Base-by-base conservation (phyloP, 2,888 invertebrate genomes). In the Eilema depressum region DNA sequence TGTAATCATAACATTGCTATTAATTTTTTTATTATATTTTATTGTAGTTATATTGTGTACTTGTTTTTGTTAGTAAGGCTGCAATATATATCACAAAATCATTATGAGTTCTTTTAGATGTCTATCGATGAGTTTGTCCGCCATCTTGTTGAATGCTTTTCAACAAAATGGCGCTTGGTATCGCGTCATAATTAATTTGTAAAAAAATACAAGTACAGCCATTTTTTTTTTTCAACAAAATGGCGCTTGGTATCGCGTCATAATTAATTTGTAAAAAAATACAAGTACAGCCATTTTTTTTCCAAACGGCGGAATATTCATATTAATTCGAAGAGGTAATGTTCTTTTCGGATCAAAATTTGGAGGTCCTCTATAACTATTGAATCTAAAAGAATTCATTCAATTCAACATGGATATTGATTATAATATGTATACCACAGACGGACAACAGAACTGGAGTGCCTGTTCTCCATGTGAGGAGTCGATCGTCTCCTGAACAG, bases 401-500 rank as follows among this genome's bases (percentile, higher is more conserved):
- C 20, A 11, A 0, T 69, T 20, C 12, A n/a, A 23, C 8, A 20
- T 26, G 25, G 8, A 57, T 47, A 53, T 28, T 69, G 30, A 66
- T 30, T 14, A 8, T 25, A 11, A 20, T 25, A n/a, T 61, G 61
- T 61, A 3, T 30, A 33, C 28, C 30, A 64, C 91, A 94, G 93
- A 94, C 86, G 75, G 94, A 94, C 84, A 91, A 89, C 79, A 80
- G 94, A 17, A 87, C 87, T 23, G 89, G 88, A 3, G 88, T 91
- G 72, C 94, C 94, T 0, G 89, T 93, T 1, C 81, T 95, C 63
- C 95, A 95, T 69, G 88, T 92, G 69, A 81, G 95, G 77, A 95
- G 95, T 79, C 89, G 94, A 65, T 95, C 95, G 0, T 95, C 95
- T 20, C 95, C 95, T 0, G 95, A 95, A 63, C 95, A 95, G 75